These are phyloP conservation scores for fruit fly (Drosophila melanogaster) DNA, from an alignment of 1,140 invertebrate species.

Conservation along the genomic window Release_6_plus_ISO1_MT NT_037436.4:14349001-14349500, in stretches of 20 bases:
- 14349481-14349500: too few species aligned
- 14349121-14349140: constrained; percentile 69
- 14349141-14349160: constrained; percentile 61
- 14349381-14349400: background rate
- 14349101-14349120: constrained; percentile 60
- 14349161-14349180: constrained; percentile 31
- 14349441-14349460: too few species aligned
- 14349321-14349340: background rate
- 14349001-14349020: constrained; percentile 24
- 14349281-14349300: constrained; percentile 37
- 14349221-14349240: constrained; percentile 39
- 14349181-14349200: constrained; percentile 34
- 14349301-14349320: constrained; percentile 6
- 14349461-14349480: too few species aligned
- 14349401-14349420: too few species aligned
- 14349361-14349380: background rate
- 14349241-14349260: constrained; percentile 34
- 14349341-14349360: background rate
- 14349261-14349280: constrained; percentile 27
- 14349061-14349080: constrained; percentile 2
- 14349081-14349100: background rate
- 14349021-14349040: constrained; percentile 48
- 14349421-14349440: too few species aligned
- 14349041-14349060: constrained; percentile 20
- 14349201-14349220: constrained; percentile 20